Evolutionary conservation across 2,888 invertebrate species (phyloP).

Genomic region (Drosophila algonquin): DNA sequence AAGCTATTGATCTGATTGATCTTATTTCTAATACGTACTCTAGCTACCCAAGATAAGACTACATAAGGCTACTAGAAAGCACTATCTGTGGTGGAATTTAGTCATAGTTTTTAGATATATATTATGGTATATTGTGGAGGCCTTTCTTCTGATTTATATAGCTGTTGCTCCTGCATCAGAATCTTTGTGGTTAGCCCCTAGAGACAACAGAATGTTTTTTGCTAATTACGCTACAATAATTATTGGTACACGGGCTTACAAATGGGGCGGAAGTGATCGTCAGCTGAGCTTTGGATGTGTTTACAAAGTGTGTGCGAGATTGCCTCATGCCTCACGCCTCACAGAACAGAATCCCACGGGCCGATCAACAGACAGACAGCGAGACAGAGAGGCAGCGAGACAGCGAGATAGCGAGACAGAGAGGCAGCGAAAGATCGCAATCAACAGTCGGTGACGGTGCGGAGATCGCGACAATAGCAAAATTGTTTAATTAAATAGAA

Average conservation of each 20-base stretch:
- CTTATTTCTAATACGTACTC: neutral
- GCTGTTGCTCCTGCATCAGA: too few relatives aligned
- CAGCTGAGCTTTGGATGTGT: neutral
- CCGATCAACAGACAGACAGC: neutral
- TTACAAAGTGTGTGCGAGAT: neutral
- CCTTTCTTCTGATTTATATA: too few relatives aligned
- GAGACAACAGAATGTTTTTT: neutral
- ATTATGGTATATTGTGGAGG: too few relatives aligned
- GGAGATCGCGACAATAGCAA: slow-evolving; percentile 52
- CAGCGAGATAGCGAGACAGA: neutral
- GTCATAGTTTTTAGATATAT: neutral
- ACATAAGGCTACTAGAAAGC: too few relatives aligned
- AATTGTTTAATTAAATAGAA: slow-evolving; percentile 58
- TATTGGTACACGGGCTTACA: neutral
- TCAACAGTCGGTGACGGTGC: slow-evolving; percentile 25
- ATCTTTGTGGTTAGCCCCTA: too few relatives aligned
- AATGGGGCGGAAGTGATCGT: slow-evolving; percentile 2
- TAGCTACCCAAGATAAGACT: neutral
- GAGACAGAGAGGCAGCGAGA: too few relatives aligned
- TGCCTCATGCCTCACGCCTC: too few relatives aligned
- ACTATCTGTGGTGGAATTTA: neutral
- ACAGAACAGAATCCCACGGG: too few relatives aligned
- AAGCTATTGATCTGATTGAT: neutral
- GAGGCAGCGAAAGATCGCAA: slow-evolving; percentile 17
- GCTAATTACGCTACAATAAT: neutral